These are phyloP conservation scores for Nasonia giraulti DNA, from an alignment of 1,140 invertebrate species.

Conservation along the genomic window DNA sequence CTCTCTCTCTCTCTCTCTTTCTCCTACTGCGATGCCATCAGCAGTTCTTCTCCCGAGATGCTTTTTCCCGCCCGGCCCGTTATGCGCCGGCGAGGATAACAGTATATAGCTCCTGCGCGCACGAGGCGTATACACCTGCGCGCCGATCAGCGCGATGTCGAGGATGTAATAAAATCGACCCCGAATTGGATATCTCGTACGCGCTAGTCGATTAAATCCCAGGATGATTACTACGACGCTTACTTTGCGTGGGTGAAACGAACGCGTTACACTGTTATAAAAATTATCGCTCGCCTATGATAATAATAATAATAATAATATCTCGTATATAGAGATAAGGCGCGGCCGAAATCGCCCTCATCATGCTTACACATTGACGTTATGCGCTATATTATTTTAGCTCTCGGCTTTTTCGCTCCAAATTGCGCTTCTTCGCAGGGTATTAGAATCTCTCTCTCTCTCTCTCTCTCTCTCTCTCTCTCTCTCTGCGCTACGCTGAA, in stretches of 20 bases:
- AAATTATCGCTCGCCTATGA: background rate
- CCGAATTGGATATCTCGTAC: too few species aligned
- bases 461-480: too few species aligned
- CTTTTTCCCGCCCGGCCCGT: conserved; percentile 10
- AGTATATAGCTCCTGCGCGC: conserved; percentile 1
- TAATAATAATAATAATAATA: background rate
- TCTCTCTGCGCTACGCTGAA: conserved; percentile 4
- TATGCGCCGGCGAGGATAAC: conserved; percentile 17
- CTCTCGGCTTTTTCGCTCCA: background rate
- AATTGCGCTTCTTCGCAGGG: background rate
- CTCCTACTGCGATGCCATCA: conserved; percentile 10
- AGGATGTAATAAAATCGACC: conserved; percentile 8
- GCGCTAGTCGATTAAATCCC: too few species aligned
- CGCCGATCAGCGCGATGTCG: background rate
- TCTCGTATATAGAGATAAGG: too few species aligned
- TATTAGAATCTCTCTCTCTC: background rate
- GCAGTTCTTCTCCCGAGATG: background rate
- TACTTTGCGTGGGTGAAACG: too few species aligned
- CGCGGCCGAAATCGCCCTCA: background rate
- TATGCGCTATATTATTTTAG: conserved; percentile 8
- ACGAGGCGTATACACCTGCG: conserved; percentile 33
- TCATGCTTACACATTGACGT: conserved; percentile 3
- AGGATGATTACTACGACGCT: too few species aligned
- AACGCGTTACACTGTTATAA: too few species aligned
- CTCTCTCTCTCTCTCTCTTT: background rate